phyloP scores from a whole-genome alignment of 1,140 invertebrate species.

The Alviniconcha marisindica region DNA sequence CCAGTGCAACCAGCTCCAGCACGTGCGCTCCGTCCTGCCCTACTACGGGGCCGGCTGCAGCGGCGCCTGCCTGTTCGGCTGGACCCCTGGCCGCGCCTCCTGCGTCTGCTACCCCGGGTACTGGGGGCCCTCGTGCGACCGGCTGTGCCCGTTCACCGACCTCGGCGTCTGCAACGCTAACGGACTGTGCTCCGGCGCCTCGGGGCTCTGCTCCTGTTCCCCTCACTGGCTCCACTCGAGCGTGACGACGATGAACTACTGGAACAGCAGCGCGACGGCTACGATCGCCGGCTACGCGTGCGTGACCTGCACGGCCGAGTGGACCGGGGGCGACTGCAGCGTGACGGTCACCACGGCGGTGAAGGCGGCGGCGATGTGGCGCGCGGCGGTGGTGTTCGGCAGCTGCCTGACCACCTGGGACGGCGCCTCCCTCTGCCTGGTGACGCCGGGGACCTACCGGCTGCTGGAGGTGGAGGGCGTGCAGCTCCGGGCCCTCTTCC shows the following conservation, averaged over 20 bases:
- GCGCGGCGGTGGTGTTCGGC: constrained; percentile 34
- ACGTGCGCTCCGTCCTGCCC: constrained; percentile 29
- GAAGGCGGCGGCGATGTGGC: constrained; percentile 19
- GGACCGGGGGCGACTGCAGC: constrained; percentile 55
- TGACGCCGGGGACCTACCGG: constrained; percentile 48
- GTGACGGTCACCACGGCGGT: constrained; percentile 35
- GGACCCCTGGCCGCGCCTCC: neutral
- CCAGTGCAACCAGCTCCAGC: neutral
- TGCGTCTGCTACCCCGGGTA: constrained; percentile 52
- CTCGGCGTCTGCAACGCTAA: constrained; percentile 48
- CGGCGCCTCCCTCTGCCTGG: constrained; percentile 46
- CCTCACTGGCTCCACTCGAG: constrained; percentile 46
- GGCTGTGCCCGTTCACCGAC: constrained; percentile 43
- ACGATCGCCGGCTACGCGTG: constrained; percentile 40
- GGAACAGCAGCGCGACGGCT: constrained; percentile 13
- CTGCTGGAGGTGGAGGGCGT: constrained; percentile 34
- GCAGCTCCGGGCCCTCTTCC: constrained; percentile 46
- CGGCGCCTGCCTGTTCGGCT: constrained; percentile 50
- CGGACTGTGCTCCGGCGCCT: constrained; percentile 41
- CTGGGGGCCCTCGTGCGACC: constrained; percentile 46
- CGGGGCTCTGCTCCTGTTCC: constrained; percentile 47
- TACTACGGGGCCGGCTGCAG: constrained; percentile 38
- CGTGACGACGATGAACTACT: constrained; percentile 36
- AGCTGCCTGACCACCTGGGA: constrained; percentile 52
- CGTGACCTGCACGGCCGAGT: constrained; percentile 47